Evolutionary conservation across 2,888 invertebrate species (phyloP).

Genomic region (Slavum lentiscoides): DNA sequence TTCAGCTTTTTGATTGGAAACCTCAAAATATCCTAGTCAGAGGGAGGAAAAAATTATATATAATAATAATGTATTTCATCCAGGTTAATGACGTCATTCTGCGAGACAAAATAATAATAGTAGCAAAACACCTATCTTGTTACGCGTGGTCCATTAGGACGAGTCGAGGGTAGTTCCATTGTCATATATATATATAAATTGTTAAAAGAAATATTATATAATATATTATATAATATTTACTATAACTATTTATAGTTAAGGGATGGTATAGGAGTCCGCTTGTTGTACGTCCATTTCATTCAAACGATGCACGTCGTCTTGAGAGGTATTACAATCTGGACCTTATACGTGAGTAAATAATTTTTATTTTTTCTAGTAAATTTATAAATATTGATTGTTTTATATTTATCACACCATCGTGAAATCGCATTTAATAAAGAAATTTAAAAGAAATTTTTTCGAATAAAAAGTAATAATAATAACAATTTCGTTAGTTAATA

Average conservation of each 20-base stretch:
- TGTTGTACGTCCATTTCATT: constrained; percentile 29
- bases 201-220: constrained; percentile 12
- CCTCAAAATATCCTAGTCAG: constrained; percentile 67
- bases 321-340: constrained; percentile 48
- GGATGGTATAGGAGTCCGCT: constrained; percentile 29
- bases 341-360: constrained; percentile 43
- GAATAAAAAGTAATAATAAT: too few species aligned
- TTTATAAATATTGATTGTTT: not conserved
- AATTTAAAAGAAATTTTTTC: too few species aligned
- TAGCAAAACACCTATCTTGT: constrained; percentile 46
- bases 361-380: not conserved
- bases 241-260: constrained; percentile 35
- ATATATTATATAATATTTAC: constrained; percentile 38
- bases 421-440: too few species aligned
- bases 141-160: constrained; percentile 52
- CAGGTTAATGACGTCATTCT: constrained; percentile 44
- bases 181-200: constrained; percentile 20
- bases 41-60: constrained; percentile 54
- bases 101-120: constrained; percentile 44
- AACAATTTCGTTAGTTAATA: too few species aligned
- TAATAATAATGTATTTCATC: constrained; percentile 26
- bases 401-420: too few species aligned
- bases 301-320: constrained; percentile 50
- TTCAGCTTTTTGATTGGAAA: constrained; percentile 70
- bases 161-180: constrained; percentile 54